Conservation (phyloP, 2,113 vertebrate species). For the Odobenus rosmarus region DNA sequence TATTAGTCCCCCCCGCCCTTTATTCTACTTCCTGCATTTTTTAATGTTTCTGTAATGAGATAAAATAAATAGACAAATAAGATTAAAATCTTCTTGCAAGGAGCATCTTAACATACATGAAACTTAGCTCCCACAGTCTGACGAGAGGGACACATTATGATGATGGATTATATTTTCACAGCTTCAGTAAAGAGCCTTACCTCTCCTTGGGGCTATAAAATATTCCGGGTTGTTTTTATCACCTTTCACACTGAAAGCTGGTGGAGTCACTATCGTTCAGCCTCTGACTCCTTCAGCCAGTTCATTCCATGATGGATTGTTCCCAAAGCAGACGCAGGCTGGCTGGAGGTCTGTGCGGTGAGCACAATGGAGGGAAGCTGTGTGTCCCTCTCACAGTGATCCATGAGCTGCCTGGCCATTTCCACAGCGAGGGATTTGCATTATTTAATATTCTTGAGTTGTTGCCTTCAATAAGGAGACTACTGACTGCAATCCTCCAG, state of each 20-base stretch:
- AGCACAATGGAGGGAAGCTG: not conserved
- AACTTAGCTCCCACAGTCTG: not conserved
- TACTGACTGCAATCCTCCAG: accelerated
- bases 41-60: not conserved
- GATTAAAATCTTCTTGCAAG: not conserved
- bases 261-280: not conserved
- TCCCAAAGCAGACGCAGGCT: not conserved
- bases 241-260: constrained; percentile 44
- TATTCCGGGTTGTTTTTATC: constrained; percentile 56
- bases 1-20: not conserved
- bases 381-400: not conserved
- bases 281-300: not conserved
- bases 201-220: constrained; percentile 71
- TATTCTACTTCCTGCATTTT: not conserved
- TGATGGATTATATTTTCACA: constrained; percentile 59
- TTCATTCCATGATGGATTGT: not conserved
- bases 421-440: not conserved
- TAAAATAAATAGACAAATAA: not conserved
- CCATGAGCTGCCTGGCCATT: not conserved
- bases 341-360: not conserved
- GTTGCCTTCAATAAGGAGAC: constrained; percentile 38
- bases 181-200: constrained; percentile 35
- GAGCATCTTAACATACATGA: not conserved
- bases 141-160: accelerated
- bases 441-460: constrained; percentile 31